Conservation (phyloP, 2,797 vertebrate species). For the Pithecia hirsuta region DNA sequence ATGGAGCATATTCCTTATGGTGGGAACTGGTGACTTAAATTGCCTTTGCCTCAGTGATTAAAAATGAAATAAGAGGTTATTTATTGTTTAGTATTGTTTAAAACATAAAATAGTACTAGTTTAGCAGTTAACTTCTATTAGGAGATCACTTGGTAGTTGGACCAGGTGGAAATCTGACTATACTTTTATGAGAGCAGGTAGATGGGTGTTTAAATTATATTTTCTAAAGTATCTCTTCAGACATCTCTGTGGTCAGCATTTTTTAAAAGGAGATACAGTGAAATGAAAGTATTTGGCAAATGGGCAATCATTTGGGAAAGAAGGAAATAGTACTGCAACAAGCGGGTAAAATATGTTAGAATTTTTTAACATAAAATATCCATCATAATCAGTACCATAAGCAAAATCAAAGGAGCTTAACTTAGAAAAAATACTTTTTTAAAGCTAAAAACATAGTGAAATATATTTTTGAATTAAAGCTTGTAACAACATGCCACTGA, state of each 20-base stretch:
- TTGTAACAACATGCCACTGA: conserved; percentile 3
- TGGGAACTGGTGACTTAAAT: not conserved
- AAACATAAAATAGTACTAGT: not conserved
- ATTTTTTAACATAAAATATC: not conserved
- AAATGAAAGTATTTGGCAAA: not conserved
- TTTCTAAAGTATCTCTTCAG: not conserved
- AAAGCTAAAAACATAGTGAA: conserved; percentile 24
- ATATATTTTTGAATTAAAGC: not conserved
- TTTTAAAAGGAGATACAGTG: not conserved
- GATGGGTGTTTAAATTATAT: not conserved
- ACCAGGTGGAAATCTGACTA: not conserved
- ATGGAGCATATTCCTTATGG: not conserved
- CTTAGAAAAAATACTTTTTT: conserved; percentile 12
- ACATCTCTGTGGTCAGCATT: not conserved
- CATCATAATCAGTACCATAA: not conserved
- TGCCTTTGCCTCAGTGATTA: not conserved
- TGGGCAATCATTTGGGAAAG: not conserved
- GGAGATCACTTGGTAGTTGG: not conserved
- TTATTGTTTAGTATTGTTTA: not conserved
- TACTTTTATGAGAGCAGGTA: not conserved
- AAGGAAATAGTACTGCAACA: not conserved
- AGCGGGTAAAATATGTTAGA: not conserved
- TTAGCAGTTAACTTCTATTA: not conserved
- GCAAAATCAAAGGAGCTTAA: not conserved
- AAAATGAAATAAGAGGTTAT: not conserved